A percentile compares a stretch with the other conserved stretches of the same genome.
phyloP scores from a whole-genome alignment of 2,797 vertebrate species.

The Muscicapa comitata region DNA sequence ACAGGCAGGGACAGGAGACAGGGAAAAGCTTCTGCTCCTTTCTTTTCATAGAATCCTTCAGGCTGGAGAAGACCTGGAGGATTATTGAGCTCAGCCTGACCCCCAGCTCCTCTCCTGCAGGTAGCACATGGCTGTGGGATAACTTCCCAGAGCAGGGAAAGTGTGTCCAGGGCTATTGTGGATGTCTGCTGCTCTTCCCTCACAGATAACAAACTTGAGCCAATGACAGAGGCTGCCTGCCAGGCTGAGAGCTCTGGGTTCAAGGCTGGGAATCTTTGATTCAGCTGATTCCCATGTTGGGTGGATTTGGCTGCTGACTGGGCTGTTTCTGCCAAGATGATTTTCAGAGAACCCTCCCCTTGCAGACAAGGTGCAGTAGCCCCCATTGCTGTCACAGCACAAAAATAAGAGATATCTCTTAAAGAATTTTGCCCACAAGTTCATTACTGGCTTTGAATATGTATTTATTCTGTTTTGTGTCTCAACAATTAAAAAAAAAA shows the following conservation, averaged over 20 bases:
- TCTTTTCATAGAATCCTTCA: background rate
- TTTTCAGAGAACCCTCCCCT: background rate
- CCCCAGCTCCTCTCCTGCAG: background rate
- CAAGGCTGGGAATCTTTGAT: background rate
- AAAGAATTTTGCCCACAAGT: background rate
- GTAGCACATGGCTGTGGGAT: background rate
- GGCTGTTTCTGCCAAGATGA: background rate
- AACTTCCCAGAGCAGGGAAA: background rate
- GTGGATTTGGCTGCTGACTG: background rate
- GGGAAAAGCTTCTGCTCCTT: background rate
- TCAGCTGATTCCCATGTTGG: background rate
- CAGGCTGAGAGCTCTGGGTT: background rate
- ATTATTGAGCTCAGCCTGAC: rapidly evolving
- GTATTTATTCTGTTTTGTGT: conserved; percentile 50
- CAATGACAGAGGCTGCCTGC: background rate
- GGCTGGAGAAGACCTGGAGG: background rate
- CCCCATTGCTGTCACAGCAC: background rate
- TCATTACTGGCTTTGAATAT: background rate
- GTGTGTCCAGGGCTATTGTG: background rate
- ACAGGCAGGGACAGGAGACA: background rate
- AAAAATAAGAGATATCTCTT: background rate
- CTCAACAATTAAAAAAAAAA: background rate
- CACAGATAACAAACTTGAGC: background rate
- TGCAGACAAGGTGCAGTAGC: background rate
- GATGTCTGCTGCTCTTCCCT: background rate